Evolutionary conservation across 1,140 invertebrate genomes (phyloP).

Genomic region (Hyles euphorbiae): DNA sequence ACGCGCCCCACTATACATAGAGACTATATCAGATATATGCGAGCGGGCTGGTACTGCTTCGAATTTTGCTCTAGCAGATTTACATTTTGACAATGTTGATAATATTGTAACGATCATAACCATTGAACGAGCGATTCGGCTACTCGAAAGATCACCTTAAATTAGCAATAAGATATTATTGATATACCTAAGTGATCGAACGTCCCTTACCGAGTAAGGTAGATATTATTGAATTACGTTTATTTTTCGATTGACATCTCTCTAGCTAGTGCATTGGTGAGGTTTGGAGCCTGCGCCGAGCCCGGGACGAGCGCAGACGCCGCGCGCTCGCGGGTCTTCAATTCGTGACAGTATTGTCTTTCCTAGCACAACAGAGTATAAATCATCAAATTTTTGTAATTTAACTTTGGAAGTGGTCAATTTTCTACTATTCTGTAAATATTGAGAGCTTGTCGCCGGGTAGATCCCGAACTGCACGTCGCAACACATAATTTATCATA

Average conservation of each 20-base stretch:
- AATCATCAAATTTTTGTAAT: slow-evolving; percentile 68
- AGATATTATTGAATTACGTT: slow-evolving; percentile 67
- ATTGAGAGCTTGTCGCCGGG: slow-evolving; percentile 70
- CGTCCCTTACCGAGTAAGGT: slow-evolving; percentile 75
- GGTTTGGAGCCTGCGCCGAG: not conserved
- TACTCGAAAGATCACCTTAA: slow-evolving; percentile 57
- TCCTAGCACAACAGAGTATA: slow-evolving; percentile 59
- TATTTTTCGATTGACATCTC: slow-evolving; percentile 68
- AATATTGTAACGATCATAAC: slow-evolving; percentile 38
- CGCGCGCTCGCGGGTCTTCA: slow-evolving; percentile 25
- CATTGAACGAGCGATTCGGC: slow-evolving; percentile 51
- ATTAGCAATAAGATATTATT: slow-evolving; percentile 71
- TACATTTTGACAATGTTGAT: slow-evolving; percentile 32
- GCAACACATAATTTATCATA: slow-evolving; percentile 51
- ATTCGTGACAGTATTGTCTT: slow-evolving; percentile 56
- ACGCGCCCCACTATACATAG: not conserved
- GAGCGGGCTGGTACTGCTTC: slow-evolving; percentile 64
- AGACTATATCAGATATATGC: slow-evolving; percentile 27
- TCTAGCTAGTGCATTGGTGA: slow-evolving; percentile 42
- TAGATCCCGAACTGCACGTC: slow-evolving; percentile 58
- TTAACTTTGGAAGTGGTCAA: slow-evolving; percentile 70
- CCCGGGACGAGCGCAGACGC: slow-evolving; percentile 3
- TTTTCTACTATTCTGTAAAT: slow-evolving; percentile 74
- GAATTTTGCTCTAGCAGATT: slow-evolving; percentile 49
- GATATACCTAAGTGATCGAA: slow-evolving; percentile 72